Base-by-base conservation (phyloP, 2,797 vertebrate species). In the Psittacula derbiana region DNA sequence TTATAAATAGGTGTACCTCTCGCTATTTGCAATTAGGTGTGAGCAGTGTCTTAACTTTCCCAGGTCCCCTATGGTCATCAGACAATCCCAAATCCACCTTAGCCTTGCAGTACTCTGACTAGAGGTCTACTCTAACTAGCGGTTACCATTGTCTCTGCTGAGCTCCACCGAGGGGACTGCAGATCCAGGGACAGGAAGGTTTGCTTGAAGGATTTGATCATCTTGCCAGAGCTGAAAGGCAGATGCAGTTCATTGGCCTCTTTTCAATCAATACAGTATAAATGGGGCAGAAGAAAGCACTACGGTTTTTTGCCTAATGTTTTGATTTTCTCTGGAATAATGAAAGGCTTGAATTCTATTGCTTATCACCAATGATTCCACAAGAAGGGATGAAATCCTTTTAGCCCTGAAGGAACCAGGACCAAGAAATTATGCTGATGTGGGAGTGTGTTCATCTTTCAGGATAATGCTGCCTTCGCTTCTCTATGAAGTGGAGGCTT, bases 141-240 rank as follows among this genome's bases (percentile, higher is more conserved):
- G 1, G 5, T 95, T 97, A 96, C 97, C 96, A 0, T 78, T 0
- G 53, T 27, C 33, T 96, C 92, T 66, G 41, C 12, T 36, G 93
- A 41, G 55, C 72, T 97, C 96, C 95, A 97, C 13, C 58, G 87
- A 24, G 96, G 95, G 16, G 94, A 96, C 86, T 96, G 95, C 62
- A 96, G 88, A 24, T 97, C 96, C 86, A 96, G 75, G 19, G 95
- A 97, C 73, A 97, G 92, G 61, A 97, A 97, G 0, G 84, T 95
- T 87, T 96, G 94, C 85, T 97, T 97, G 95, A 97, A 94, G 86
- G 94, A 96, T 76, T 96, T 97, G 50, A 97, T 97, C 97, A 97
- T 97, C 61, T 64, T 86, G 72, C 11, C 33, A 6, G 81, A 79
- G 86, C 95, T 95, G 90, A 46, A 95, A 95, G 31, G n/a, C 41